Evolutionary conservation across 2,113 vertebrate genomes (phyloP).

Genomic region (Microtus oregoni): DNA sequence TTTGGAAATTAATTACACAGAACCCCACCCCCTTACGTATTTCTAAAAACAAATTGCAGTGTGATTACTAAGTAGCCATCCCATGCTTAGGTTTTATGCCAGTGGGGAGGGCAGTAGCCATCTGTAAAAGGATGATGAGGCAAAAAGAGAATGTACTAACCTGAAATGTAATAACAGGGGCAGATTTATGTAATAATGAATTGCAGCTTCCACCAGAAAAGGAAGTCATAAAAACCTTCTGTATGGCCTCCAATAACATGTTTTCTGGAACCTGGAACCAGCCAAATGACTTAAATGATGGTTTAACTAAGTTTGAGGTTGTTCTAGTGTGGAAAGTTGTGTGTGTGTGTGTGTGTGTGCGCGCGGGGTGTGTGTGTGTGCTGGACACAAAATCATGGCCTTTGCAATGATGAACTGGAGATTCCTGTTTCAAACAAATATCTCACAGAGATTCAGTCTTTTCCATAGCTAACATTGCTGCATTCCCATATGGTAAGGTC

Average conservation of each 20-base stretch:
- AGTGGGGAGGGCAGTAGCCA: constrained; percentile 51
- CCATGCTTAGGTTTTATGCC: constrained; percentile 72
- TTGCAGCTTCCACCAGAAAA: constrained; percentile 13
- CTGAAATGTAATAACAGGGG: constrained; percentile 16
- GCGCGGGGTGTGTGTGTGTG: neutral
- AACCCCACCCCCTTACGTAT: neutral
- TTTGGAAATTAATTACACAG: constrained; percentile 81
- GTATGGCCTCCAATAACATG: neutral
- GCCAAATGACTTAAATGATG: constrained; percentile 18
- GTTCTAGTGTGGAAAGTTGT: neutral
- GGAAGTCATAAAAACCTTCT: constrained; percentile 26
- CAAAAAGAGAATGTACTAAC: neutral
- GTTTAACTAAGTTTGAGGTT: constrained; percentile 12
- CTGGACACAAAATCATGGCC: neutral
- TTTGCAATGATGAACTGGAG: neutral
- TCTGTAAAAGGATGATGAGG: neutral
- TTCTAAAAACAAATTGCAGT: constrained; percentile 58
- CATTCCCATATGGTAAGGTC: neutral
- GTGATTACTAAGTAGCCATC: constrained; percentile 62
- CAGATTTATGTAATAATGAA: constrained; percentile 47
- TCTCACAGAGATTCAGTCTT: neutral
- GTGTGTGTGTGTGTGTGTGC: too few species aligned
- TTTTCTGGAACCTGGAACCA: constrained; percentile 24
- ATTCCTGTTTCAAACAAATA: neutral
- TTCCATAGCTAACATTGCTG: neutral